These are phyloP conservation scores for Chironomus tepperi DNA, from an alignment of 1,140 invertebrate genomes.

Conservation along the genomic window DNA sequence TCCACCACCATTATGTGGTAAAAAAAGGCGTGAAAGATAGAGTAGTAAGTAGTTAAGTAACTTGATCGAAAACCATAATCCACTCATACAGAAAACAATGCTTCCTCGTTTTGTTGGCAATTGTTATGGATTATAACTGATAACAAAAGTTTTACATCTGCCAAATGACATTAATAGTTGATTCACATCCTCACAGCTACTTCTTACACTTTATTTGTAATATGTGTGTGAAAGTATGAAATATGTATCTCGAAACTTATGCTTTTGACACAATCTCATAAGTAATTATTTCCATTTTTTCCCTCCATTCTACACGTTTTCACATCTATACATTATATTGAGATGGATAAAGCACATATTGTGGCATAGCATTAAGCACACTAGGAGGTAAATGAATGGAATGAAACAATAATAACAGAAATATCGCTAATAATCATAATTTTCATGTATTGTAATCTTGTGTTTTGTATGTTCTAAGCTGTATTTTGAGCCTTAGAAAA, in stretches of 20 bases:
- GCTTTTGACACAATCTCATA: background rate
- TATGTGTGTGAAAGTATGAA: background rate
- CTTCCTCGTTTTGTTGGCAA: background rate
- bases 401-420: background rate
- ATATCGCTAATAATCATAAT: background rate
- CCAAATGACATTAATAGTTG: conserved; percentile 1
- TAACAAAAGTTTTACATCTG: conserved; percentile 3
- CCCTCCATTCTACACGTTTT: background rate
- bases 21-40: no score
- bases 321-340: background rate
- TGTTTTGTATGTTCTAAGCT: no score
- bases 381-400: background rate
- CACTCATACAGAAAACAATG: background rate
- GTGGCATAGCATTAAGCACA: background rate
- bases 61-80: background rate
- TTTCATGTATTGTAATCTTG: no score
- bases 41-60: no score
- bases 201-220: no score
- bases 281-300: conserved; percentile 1
- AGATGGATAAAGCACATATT: background rate
- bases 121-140: conserved; percentile 13
- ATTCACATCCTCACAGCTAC: background rate
- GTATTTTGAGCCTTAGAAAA: no score
- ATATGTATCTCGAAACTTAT: background rate
- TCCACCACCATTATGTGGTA: no score